Conservation (phyloP, 2,113 vertebrate species). For the Stegostoma tigrinum region DNA sequence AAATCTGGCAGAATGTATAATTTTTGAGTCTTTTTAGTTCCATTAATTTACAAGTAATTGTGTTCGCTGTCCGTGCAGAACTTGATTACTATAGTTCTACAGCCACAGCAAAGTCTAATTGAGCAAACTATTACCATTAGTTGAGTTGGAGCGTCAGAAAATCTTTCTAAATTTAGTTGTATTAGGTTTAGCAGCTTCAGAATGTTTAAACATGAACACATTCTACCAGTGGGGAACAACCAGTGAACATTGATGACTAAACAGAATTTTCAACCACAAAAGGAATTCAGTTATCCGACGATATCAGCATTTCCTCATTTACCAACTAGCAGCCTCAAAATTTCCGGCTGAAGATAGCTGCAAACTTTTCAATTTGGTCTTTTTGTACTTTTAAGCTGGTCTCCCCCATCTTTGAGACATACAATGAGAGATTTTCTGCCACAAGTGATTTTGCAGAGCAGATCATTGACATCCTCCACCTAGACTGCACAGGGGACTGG, state of each 20-base stretch:
- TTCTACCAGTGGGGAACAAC: neutral
- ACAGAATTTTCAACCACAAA: constrained; percentile 4
- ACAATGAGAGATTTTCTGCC: no score
- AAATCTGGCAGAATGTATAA: neutral
- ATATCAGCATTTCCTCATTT: constrained; percentile 20
- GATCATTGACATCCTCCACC: no score
- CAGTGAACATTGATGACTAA: neutral
- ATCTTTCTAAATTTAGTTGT: neutral
- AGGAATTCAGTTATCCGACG: neutral
- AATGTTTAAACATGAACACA: no score
- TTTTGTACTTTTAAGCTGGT: no score
- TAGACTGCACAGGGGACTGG: no score
- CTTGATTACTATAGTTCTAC: neutral
- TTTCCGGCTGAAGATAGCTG: no score
- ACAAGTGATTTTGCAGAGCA: no score
- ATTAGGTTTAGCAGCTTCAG: neutral
- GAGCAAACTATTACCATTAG: neutral
- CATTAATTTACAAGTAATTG: neutral
- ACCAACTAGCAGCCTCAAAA: neutral
- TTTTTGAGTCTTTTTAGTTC: neutral
- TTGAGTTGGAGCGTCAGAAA: neutral
- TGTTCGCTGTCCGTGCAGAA: neutral
- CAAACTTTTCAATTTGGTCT: no score
- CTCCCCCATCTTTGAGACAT: no score
- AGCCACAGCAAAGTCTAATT: neutral